Conservation (phyloP, 2,888 invertebrate species). For the Drosophila multiciliata region DNA sequence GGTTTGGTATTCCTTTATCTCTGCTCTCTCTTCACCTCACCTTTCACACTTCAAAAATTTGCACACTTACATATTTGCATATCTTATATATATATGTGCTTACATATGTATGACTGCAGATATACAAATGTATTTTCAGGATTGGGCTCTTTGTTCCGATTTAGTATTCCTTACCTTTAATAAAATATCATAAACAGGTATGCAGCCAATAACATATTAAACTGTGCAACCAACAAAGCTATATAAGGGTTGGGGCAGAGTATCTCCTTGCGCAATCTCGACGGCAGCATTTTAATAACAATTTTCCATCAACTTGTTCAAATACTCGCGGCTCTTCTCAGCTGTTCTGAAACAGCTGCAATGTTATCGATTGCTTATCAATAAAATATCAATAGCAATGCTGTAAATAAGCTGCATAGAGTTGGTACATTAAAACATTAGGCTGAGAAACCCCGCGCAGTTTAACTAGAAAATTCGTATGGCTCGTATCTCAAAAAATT, state of each 20-base stretch:
- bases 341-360: not conserved
- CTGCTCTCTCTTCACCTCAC: not conserved
- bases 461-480: not conserved
- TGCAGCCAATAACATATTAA: not conserved
- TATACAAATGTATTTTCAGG: not conserved
- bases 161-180: not conserved
- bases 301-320: not conserved
- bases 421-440: not conserved
- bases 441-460: not conserved
- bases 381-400: not conserved
- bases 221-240: not conserved
- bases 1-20: slow-evolving; percentile 13
- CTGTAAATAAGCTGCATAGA: not conserved
- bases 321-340: not conserved
- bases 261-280: not conserved
- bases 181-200: not conserved
- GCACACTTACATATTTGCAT: slow-evolving; percentile 26
- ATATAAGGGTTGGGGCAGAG: not conserved
- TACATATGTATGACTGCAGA: slow-evolving; percentile 3
- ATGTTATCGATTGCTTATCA: not conserved
- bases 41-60: slow-evolving; percentile 4
- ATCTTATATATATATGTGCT: not conserved
- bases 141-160: not conserved
- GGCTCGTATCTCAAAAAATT: not conserved
- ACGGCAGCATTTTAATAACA: not conserved